Conservation (phyloP, 1,140 invertebrate genomes). For the Bombus impatiens region DNA sequence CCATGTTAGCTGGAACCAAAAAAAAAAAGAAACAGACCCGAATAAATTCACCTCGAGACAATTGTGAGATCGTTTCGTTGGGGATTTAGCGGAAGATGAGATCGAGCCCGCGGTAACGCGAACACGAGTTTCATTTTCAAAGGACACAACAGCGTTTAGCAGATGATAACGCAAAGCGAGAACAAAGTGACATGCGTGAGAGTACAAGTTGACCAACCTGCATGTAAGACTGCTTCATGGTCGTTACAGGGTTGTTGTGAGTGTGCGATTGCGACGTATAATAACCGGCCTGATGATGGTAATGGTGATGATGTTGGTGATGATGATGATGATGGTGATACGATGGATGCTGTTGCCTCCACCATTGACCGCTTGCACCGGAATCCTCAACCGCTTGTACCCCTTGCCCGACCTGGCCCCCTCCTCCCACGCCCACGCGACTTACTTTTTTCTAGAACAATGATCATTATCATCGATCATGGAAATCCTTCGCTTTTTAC, state of each 20-base stretch:
- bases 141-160: not conserved
- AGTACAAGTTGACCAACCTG: constrained; percentile 78
- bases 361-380: constrained; percentile 78
- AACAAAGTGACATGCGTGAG: constrained; percentile 38
- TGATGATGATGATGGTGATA: constrained; percentile 74
- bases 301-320: constrained; percentile 76
- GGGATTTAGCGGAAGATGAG: not conserved
- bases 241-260: constrained; percentile 81
- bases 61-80: not conserved
- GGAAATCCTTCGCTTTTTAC: not conserved
- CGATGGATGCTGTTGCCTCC: constrained; percentile 78
- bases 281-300: constrained; percentile 79
- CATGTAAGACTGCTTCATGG: constrained; percentile 81
- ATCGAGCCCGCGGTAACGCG: not conserved
- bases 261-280: constrained; percentile 79
- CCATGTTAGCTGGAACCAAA: constrained; percentile 81
- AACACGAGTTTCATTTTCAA: not conserved
- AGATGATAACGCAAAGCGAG: constrained; percentile 39
- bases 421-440: constrained; percentile 79
- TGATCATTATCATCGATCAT: constrained; percentile 60
- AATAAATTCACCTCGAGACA: constrained; percentile 1
- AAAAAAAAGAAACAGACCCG: constrained; percentile 48
- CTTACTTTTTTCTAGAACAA: constrained; percentile 82
- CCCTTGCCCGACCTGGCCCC: constrained; percentile 76
- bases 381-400: constrained; percentile 77